phyloP scores from a whole-genome alignment of 2,113 vertebrate genomes.

The Lepus europaeus region DNA sequence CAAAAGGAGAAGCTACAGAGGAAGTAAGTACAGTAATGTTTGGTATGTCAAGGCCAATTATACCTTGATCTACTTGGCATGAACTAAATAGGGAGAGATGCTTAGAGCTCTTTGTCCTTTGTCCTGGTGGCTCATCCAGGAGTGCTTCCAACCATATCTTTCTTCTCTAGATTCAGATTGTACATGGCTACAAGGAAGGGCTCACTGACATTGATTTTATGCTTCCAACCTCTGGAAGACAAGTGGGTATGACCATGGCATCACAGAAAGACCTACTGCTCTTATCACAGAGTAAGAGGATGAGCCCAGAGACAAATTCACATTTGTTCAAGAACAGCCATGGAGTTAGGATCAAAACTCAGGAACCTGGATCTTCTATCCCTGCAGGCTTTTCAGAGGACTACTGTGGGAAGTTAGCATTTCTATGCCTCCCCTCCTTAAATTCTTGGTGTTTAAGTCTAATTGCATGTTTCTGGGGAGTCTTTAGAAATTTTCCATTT shows the following conservation, averaged over 20 bases:
- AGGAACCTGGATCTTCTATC: background rate
- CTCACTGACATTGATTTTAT: slow-evolving; percentile 35
- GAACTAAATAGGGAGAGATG: slow-evolving; percentile 16
- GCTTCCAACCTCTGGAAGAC: slow-evolving; percentile 22
- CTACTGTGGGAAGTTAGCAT: background rate
- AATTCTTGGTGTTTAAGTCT: background rate
- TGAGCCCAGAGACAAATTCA: background rate
- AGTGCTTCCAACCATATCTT: slow-evolving; percentile 1
- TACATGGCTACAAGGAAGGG: background rate
- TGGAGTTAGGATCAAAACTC: background rate
- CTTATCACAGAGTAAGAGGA: background rate
- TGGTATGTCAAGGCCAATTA: slow-evolving; percentile 48
- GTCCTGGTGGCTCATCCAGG: background rate
- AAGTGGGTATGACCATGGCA: background rate
- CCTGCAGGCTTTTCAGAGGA: background rate
- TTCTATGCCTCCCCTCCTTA: background rate
- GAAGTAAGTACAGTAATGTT: slow-evolving; percentile 15
- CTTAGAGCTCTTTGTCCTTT: background rate
- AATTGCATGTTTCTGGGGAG: background rate
- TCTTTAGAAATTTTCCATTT: background rate
- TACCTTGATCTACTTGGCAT: slow-evolving; percentile 21
- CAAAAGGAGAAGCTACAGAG: slow-evolving; percentile 59
- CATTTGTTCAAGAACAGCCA: background rate
- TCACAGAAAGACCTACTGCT: background rate
- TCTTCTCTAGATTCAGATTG: background rate